Evolutionary conservation across 2,797 vertebrate species (phyloP).

Genomic region (Phyllotis vaccarum): DNA sequence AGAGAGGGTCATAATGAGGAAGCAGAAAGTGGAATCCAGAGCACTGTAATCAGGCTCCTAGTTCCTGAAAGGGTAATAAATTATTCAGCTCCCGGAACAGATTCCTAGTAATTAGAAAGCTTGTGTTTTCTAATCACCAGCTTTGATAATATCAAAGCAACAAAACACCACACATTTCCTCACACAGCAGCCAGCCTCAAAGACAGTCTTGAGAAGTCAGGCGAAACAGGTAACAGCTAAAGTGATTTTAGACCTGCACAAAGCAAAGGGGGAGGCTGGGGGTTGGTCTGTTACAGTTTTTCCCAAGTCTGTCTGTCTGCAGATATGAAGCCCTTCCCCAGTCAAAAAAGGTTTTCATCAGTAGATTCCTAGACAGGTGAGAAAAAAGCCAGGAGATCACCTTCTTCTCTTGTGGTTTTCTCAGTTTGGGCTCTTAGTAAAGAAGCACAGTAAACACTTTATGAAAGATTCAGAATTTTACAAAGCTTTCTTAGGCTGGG

Average conservation of each 20-base stretch:
- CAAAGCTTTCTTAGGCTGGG: background rate
- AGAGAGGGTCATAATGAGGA: conserved; percentile 14
- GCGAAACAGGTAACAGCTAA: background rate
- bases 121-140: conserved; percentile 40
- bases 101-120: conserved; percentile 58
- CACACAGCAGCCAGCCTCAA: background rate
- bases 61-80: conserved; percentile 64
- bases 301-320: background rate
- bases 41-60: background rate
- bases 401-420: conserved; percentile 21
- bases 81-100: conserved; percentile 42
- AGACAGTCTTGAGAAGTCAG: background rate
- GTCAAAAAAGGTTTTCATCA: background rate
- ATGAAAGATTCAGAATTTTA: background rate
- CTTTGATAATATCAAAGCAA: conserved; percentile 59
- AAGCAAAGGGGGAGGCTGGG: background rate
- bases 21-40: conserved; percentile 33
- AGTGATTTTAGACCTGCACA: background rate
- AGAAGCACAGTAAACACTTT: background rate
- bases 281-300: background rate
- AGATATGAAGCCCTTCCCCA: conserved; percentile 40
- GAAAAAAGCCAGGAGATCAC: conserved; percentile 25
- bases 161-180: conserved; percentile 53
- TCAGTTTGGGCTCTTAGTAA: conserved; percentile 43
- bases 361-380: conserved; percentile 25